Conservation (phyloP, 2,888 invertebrate species). For the Ctenicera cuprea region DNA sequence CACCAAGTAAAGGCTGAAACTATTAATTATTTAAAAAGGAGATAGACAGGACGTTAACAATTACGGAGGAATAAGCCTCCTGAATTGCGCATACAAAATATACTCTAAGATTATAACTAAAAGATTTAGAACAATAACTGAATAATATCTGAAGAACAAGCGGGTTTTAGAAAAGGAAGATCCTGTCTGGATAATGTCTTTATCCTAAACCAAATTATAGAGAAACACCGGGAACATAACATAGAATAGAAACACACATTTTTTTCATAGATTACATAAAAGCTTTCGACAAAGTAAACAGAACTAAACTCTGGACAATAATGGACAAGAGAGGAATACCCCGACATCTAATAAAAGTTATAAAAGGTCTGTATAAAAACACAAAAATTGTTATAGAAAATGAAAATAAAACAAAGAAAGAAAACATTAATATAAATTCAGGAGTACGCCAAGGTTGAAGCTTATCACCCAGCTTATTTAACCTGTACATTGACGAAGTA, state of each 20-base stretch:
- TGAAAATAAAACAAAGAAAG: neutral
- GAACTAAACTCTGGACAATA: neutral
- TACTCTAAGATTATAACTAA: no score
- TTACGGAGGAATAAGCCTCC: no score
- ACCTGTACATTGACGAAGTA: no score
- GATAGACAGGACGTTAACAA: no score
- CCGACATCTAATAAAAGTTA: neutral
- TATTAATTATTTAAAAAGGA: no score
- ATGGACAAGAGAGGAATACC: neutral
- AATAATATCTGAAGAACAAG: neutral
- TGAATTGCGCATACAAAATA: no score
- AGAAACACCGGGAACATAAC: neutral
- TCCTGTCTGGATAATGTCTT: neutral
- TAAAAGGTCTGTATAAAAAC: neutral
- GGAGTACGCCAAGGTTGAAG: conserved; percentile 1
- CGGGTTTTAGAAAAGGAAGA: no score
- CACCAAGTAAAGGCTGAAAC: no score
- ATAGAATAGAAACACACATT: no score
- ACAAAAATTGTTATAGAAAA: no score
- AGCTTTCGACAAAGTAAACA: conserved; percentile 1
- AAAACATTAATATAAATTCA: conserved; percentile 8
- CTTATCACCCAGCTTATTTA: conserved; percentile 8
- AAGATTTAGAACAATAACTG: neutral
- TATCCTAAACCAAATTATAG: neutral
- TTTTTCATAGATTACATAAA: no score